Evolutionary conservation across 2,113 vertebrate genomes (phyloP).

Genomic region (Pterocles burchelli): DNA sequence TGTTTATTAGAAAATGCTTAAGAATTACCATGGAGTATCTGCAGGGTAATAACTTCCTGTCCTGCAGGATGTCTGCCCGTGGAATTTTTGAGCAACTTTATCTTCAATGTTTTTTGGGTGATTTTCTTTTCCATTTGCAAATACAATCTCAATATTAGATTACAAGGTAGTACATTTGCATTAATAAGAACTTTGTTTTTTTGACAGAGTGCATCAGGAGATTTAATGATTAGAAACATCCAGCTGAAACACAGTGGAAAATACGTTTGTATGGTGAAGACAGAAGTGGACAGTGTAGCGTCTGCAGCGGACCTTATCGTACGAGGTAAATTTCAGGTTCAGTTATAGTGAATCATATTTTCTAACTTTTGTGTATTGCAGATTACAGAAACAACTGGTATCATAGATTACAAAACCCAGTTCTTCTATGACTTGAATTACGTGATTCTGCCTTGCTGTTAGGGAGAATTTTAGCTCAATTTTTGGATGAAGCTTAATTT

Average conservation of each 20-base stretch:
- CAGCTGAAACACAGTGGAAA: constrained; percentile 91
- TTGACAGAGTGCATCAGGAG: constrained; percentile 85
- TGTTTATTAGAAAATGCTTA: background rate
- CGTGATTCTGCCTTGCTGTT: background rate
- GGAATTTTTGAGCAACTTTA: background rate
- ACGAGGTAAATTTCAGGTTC: constrained; percentile 78
- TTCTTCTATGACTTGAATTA: background rate
- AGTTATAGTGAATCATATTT: rapidly evolving
- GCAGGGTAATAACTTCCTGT: background rate
- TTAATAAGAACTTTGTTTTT: background rate
- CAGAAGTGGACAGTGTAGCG: constrained; percentile 90
- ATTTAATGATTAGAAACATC: constrained; percentile 95
- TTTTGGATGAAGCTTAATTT: background rate
- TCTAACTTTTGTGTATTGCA: background rate
- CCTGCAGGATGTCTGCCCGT: background rate
- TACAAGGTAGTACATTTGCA: rapidly evolving
- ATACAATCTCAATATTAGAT: background rate
- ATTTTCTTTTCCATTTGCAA: background rate
- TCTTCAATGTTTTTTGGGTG: rapidly evolving
- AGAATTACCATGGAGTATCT: background rate
- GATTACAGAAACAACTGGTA: background rate
- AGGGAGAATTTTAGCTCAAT: background rate
- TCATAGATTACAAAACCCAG: rapidly evolving
- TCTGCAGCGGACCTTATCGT: constrained; percentile 89
- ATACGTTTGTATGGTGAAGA: constrained; percentile 90